Percentiles rank a stretch among this genome's conserved stretches.
These are phyloP conservation scores for Tetragonula carbonaria DNA, from an alignment of 2,888 invertebrate species.

Conservation along the genomic window DNA sequence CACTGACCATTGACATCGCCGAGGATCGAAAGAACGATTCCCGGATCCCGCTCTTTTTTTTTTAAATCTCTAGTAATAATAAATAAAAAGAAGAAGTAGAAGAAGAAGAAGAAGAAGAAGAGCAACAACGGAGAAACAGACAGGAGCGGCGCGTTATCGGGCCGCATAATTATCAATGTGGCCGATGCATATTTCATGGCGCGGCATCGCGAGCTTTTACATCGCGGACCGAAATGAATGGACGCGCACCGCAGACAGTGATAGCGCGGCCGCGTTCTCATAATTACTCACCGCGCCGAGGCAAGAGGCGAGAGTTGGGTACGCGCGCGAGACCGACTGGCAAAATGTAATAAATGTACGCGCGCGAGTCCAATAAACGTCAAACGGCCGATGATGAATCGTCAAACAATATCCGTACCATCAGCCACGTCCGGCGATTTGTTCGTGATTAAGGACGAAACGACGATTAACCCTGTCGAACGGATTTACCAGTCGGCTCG, in stretches of 20 bases:
- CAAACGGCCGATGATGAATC: slow-evolving; percentile 65
- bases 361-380: slow-evolving; percentile 64
- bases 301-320: slow-evolving; percentile 45
- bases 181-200: slow-evolving; percentile 71
- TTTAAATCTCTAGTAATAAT: slow-evolving; percentile 6
- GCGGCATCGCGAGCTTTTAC: slow-evolving; percentile 62
- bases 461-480: slow-evolving; percentile 58
- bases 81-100: not conserved
- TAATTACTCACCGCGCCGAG: slow-evolving; percentile 62
- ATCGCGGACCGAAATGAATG: slow-evolving; percentile 56
- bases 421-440: slow-evolving; percentile 53
- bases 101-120: not conserved
- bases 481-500: slow-evolving; percentile 19
- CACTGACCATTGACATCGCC: no score
- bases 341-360: slow-evolving; percentile 67
- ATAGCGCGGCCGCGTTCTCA: slow-evolving; percentile 59
- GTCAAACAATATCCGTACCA: slow-evolving; percentile 66
- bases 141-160: slow-evolving; percentile 54
- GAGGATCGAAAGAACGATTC: no score
- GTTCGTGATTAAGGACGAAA: slow-evolving; percentile 58
- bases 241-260: slow-evolving; percentile 59
- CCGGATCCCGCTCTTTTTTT: no score
- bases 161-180: slow-evolving; percentile 69
- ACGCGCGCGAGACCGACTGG: slow-evolving; percentile 10
- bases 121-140: not conserved